These are phyloP conservation scores for Pogonocherus hispidulus DNA, from an alignment of 2,888 invertebrate genomes.

Conservation along the genomic window DNA sequence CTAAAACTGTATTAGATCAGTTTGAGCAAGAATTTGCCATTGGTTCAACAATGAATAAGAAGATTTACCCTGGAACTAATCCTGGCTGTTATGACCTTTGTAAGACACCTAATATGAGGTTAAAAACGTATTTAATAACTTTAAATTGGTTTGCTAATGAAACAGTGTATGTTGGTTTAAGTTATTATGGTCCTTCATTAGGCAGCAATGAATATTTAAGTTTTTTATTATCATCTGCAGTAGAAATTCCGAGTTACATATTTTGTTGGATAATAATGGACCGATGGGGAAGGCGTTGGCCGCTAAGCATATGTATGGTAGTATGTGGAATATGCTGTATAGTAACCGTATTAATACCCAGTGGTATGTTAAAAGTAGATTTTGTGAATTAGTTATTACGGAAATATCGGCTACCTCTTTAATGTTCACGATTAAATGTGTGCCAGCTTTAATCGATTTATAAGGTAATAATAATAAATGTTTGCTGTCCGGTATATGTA, in stretches of 20 bases:
- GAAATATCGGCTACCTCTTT: no score
- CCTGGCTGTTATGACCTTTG: conserved; percentile 73
- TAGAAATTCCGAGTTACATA: conserved; percentile 91
- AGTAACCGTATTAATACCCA: conserved; percentile 85
- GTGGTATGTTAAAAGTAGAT: conserved; percentile 77
- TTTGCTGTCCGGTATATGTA: no score
- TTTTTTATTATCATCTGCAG: conserved; percentile 87
- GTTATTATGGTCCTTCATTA: conserved; percentile 91
- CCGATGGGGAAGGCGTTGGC: conserved; percentile 89
- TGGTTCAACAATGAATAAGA: conserved; percentile 72
- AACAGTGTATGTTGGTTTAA: conserved; percentile 92
- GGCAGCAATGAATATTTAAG: conserved; percentile 91
- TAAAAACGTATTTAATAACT: conserved; percentile 89
- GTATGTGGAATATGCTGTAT: conserved; percentile 88
- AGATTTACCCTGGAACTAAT: conserved; percentile 66
- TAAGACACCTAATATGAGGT: conserved; percentile 88
- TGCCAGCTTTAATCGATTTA: no score
- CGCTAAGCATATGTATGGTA: conserved; percentile 87
- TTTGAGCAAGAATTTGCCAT: conserved; percentile 81
- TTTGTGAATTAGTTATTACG: no score
- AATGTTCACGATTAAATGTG: no score
- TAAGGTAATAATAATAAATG: no score
- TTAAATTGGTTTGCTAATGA: conserved; percentile 94
- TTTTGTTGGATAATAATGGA: conserved; percentile 93
- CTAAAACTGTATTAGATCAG: conserved; percentile 79